Conservation (phyloP, 2,113 vertebrate genomes). For the Erpornis zantholeuca region DNA sequence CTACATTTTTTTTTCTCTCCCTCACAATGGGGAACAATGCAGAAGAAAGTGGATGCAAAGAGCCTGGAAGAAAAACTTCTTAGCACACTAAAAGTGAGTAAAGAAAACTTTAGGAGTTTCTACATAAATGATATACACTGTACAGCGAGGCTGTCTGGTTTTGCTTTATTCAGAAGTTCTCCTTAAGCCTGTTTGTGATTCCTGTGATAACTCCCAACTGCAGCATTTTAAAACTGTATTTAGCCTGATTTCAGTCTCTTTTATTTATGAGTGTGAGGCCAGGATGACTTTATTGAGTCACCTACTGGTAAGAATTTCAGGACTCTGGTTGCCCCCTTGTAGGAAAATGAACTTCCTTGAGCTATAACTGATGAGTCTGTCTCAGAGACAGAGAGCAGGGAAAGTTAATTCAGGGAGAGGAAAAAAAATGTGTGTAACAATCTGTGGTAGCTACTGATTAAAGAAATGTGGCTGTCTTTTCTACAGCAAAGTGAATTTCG, state of each 20-base stretch:
- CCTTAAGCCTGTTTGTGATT: not conserved
- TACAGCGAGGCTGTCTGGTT: not conserved
- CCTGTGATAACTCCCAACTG: not conserved
- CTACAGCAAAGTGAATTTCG: constrained; percentile 51
- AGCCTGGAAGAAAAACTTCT: not conserved
- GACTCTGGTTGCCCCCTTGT: not conserved
- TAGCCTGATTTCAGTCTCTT: not conserved
- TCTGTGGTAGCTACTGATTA: constrained; percentile 14
- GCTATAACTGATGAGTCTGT: constrained; percentile 13
- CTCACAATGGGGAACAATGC: not conserved
- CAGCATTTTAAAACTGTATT: not conserved
- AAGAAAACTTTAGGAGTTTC: not conserved
- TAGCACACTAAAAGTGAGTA: not conserved
- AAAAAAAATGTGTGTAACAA: constrained; percentile 46
- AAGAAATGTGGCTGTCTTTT: constrained; percentile 35
- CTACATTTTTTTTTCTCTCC: not conserved
- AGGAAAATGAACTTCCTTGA: not conserved
- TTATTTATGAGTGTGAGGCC: not conserved
- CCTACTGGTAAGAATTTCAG: not conserved
- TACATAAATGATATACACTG: not conserved
- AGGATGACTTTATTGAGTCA: not conserved
- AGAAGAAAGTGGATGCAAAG: not conserved
- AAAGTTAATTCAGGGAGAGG: constrained; percentile 41
- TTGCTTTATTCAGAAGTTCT: not conserved
- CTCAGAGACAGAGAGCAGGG: not conserved